Evolutionary conservation across 2,113 vertebrate genomes (phyloP).

Genomic region (Syrrhaptes paradoxus): DNA sequence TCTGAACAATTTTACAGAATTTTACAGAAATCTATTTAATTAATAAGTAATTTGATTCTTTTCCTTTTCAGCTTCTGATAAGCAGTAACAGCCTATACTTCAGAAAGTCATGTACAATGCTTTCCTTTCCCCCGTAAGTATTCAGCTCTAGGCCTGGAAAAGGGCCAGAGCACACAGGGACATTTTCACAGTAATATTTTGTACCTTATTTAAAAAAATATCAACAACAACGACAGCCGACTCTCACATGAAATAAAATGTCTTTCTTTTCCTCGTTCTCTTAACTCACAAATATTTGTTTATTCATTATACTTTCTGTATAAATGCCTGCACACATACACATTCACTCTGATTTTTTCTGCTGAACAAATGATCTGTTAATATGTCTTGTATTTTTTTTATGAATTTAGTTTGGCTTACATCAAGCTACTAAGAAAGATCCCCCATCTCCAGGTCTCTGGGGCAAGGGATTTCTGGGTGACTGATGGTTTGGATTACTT

Average conservation of each 20-base stretch:
- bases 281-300: neutral
- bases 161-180: slow-evolving; percentile 35
- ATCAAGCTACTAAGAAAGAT: neutral
- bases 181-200: slow-evolving; percentile 45
- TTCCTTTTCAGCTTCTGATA: slow-evolving; percentile 1
- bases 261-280: neutral
- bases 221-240: neutral
- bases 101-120: neutral
- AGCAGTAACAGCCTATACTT: neutral
- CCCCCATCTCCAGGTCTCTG: neutral
- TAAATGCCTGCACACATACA: neutral
- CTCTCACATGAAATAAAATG: neutral
- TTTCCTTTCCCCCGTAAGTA: slow-evolving; percentile 18
- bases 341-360: neutral
- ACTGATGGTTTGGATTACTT: neutral
- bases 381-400: neutral
- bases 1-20: neutral
- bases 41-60: slow-evolving; percentile 25
- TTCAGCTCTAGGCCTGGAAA: slow-evolving; percentile 34
- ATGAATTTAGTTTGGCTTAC: neutral
- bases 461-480: neutral
- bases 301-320: neutral
- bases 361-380: neutral
- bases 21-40: slow-evolving; percentile 39
- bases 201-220: slow-evolving; percentile 21